Conservation (phyloP, 2,113 vertebrate genomes). For the Choloepus hoffmanni region DNA sequence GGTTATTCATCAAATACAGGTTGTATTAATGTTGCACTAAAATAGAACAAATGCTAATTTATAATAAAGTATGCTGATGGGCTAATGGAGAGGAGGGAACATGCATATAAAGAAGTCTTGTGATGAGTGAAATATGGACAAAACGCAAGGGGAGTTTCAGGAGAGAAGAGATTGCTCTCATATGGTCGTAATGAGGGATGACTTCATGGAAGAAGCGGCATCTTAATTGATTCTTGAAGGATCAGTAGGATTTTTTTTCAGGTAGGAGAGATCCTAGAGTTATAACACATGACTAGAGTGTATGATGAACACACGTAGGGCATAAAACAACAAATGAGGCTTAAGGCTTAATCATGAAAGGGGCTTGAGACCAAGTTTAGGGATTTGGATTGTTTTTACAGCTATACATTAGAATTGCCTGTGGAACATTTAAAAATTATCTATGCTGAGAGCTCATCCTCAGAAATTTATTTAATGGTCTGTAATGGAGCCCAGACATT, state of each 20-base stretch:
- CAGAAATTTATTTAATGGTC: background rate
- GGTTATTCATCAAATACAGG: slow-evolving; percentile 61
- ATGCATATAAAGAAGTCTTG: background rate
- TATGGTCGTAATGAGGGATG: background rate
- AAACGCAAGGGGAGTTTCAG: background rate
- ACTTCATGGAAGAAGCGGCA: too few relatives aligned
- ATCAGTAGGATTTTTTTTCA: background rate
- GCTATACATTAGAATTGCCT: background rate
- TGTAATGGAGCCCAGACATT: background rate
- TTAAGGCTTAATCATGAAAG: slow-evolving; percentile 11
- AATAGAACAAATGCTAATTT: slow-evolving; percentile 65
- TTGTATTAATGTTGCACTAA: slow-evolving; percentile 52
- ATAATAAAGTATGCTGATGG: slow-evolving; percentile 43
- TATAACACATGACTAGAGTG: background rate
- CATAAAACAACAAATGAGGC: background rate
- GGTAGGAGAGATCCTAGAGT: background rate
- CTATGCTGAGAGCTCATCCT: background rate
- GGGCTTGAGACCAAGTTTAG: background rate
- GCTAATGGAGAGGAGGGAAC: background rate
- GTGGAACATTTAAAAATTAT: background rate
- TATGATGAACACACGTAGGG: background rate
- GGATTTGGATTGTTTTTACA: background rate
- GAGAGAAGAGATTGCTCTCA: background rate
- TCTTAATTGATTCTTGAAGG: too few relatives aligned
- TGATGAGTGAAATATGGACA: background rate